Evolutionary conservation across 2,113 vertebrate species (phyloP), one percentile per base, ranked within the genome.

Genomic region (Arothron firmamentum): DNA sequence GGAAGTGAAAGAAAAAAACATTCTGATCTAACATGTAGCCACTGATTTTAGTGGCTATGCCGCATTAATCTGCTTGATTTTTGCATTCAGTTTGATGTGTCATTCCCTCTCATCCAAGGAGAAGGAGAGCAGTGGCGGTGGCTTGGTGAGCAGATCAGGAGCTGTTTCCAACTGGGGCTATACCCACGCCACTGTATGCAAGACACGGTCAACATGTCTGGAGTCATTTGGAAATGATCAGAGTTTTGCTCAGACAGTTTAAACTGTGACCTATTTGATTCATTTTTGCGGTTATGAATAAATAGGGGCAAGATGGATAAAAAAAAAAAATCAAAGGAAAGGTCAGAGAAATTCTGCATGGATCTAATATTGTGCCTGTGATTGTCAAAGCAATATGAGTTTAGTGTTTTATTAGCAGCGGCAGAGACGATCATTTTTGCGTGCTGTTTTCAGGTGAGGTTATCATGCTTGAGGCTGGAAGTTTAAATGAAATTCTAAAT

Each of bases 71-170:
- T n/a, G 31, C 48, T 25, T 4, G 15, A 18, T 59, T 75, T 56
- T 55, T 8, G 67, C 51, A 77, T 69, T 52, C 48, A 21, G 62
- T 81, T 87, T 85, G 74, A 85, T 84, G 71, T 76, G 76, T 74
- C 59, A 74, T 86, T 84, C 84, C 25, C 42, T 82, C 73, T 78
- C 57, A 82, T 86, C 65, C 14, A 1, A 25, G 62, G 7, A 67
- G n/a, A 63, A 64, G 48, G 43, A 48, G 54, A 74, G 71, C 69
- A 72, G 60, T 9, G 42, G 5, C 21, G 73, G 63, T 20, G n/a
- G 68, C 65, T 71, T 63, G 21, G 21, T 56, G 59, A 56, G 52
- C 16, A 57, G 46, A 72, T 65, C 21, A 56, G 64, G 59, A 55
- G 11, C 38, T 38, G 38, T 47, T 61, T 55, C 67, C 48, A 18